phyloP scores from a whole-genome alignment of 2,888 invertebrate species.

The Heliconius cydno region DNA sequence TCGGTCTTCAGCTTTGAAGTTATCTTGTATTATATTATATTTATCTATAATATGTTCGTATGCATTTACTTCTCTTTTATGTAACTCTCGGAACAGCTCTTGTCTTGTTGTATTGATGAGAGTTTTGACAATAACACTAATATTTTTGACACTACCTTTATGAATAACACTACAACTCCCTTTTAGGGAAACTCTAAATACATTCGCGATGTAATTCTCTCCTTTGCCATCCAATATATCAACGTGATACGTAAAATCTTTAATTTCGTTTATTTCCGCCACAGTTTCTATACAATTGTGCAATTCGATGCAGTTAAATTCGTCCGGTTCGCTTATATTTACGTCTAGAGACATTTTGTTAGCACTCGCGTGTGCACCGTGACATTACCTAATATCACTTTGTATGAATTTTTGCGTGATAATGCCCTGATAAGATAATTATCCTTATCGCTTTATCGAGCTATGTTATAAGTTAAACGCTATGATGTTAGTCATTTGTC shows the following conservation, averaged over 20 bases:
- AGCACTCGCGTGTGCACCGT: slow-evolving; percentile 11
- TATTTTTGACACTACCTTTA: slow-evolving; percentile 52
- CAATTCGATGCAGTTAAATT: slow-evolving; percentile 69
- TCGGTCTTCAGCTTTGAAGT: slow-evolving; percentile 53
- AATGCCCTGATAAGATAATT: slow-evolving; percentile 34
- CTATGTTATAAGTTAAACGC: slow-evolving; percentile 7
- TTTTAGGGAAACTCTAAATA: slow-evolving; percentile 68
- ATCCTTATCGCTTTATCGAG: slow-evolving; percentile 31
- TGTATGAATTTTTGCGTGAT: slow-evolving; percentile 36
- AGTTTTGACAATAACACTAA: slow-evolving; percentile 71
- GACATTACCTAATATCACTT: slow-evolving; percentile 29
- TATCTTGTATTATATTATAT: slow-evolving; percentile 60
- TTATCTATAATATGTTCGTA: slow-evolving; percentile 62
- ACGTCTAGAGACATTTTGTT: slow-evolving; percentile 74
- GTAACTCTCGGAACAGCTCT: slow-evolving; percentile 69
- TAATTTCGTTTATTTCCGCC: slow-evolving; percentile 59
- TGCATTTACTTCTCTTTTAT: slow-evolving; percentile 67
- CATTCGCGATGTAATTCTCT: slow-evolving; percentile 69
- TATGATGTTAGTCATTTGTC: slow-evolving; percentile 1
- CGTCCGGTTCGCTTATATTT: slow-evolving; percentile 76
- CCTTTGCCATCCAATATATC: slow-evolving; percentile 69
- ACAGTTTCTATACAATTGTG: slow-evolving; percentile 65
- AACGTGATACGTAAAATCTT: slow-evolving; percentile 69
- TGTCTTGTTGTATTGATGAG: slow-evolving; percentile 69
- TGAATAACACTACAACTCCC: slow-evolving; percentile 54